Percentiles rank a stretch among this genome's conserved stretches.
Evolutionary conservation across 1,140 invertebrate genomes (phyloP).

Genomic region (Matsumurasca onukii): DNA sequence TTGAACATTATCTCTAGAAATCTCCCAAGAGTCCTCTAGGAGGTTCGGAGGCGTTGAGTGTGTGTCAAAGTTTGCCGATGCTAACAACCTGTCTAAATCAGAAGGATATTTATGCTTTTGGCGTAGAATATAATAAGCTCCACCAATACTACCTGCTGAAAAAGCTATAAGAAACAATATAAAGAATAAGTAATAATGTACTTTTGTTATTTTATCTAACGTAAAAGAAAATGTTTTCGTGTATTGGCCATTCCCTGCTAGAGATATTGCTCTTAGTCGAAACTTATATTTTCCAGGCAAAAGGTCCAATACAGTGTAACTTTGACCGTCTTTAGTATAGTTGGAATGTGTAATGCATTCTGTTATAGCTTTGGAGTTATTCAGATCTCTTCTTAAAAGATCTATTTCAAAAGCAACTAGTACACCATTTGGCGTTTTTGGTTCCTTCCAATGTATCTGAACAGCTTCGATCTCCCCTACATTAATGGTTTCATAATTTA

Average conservation of each 20-base stretch:
- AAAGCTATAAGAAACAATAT: slow-evolving; percentile 28
- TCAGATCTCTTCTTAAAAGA: slow-evolving; percentile 35
- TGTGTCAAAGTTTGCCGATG: slow-evolving; percentile 42
- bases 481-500: slow-evolving; percentile 20
- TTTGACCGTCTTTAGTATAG: slow-evolving; percentile 24
- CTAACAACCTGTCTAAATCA: slow-evolving; percentile 22
- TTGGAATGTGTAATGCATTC: slow-evolving; percentile 34
- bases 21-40: slow-evolving; percentile 94
- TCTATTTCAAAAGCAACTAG: slow-evolving; percentile 80
- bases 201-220: slow-evolving; percentile 30
- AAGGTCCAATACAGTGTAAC: slow-evolving; percentile 25
- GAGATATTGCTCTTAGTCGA: slow-evolving; percentile 36
- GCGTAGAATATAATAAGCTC: not conserved
- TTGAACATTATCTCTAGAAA: slow-evolving; percentile 79
- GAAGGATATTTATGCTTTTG: not conserved
- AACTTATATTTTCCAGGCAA: slow-evolving; percentile 33
- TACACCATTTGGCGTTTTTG: slow-evolving; percentile 79
- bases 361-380: slow-evolving; percentile 43
- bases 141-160: slow-evolving; percentile 14
- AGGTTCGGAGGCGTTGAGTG: slow-evolving; percentile 51
- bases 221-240: slow-evolving; percentile 28
- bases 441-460: slow-evolving; percentile 46
- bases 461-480: slow-evolving; percentile 36
- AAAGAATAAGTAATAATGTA: slow-evolving; percentile 20
- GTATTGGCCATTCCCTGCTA: slow-evolving; percentile 37